These are phyloP conservation scores for Chromis chromis DNA, from an alignment of 2,797 vertebrate species.

Conservation along the genomic window DNA sequence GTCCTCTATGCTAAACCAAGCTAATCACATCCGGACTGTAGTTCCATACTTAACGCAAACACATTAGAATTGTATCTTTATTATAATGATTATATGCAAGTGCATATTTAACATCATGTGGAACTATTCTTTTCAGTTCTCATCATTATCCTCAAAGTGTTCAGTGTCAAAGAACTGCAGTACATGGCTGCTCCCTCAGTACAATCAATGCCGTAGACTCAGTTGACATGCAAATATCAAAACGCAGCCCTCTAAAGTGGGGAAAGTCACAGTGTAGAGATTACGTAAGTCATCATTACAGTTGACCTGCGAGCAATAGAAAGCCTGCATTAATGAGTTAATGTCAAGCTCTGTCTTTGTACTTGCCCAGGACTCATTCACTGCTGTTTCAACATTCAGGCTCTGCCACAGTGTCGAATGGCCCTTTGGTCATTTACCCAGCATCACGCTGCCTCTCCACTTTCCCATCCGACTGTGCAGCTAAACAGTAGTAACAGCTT, in stretches of 20 bases:
- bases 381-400: constrained; percentile 34
- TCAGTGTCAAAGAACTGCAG: neutral
- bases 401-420: constrained; percentile 27
- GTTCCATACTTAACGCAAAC: neutral
- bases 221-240: constrained; percentile 21
- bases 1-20: neutral
- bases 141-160: neutral
- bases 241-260: neutral
- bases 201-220: constrained; percentile 2
- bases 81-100: no score
- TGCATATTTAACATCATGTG: neutral
- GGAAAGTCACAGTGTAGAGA: constrained; percentile 15
- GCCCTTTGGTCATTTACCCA: constrained; percentile 54
- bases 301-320: constrained; percentile 46
- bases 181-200: neutral
- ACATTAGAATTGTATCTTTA: no score
- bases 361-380: constrained; percentile 31
- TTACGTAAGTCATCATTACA: constrained; percentile 61
- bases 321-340: constrained; percentile 50
- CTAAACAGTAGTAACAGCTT: constrained; percentile 37
- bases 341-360: constrained; percentile 45
- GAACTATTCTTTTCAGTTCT: neutral
- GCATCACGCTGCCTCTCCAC: constrained; percentile 15
- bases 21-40: neutral
- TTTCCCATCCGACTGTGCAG: constrained; percentile 41